phyloP scores from a whole-genome alignment of 2,888 invertebrate species.

The Anodontia alba region DNA sequence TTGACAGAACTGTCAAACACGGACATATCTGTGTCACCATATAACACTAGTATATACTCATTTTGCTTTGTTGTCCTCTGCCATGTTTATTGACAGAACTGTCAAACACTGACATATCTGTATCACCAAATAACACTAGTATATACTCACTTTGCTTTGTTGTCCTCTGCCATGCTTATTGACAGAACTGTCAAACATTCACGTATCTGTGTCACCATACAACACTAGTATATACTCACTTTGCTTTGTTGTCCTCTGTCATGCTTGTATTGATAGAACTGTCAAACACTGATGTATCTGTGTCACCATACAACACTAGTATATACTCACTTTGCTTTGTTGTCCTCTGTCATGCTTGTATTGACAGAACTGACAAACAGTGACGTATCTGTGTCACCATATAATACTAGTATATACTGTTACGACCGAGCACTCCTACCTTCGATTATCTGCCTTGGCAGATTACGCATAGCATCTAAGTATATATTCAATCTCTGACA shows the following conservation, averaged over 20 bases:
- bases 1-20: conserved; percentile 69
- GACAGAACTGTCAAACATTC: conserved; percentile 69
- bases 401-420: too few species aligned
- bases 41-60: conserved; percentile 88
- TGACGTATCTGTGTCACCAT: conserved; percentile 85
- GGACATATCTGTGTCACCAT: conserved; percentile 90
- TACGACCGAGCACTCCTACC: too few species aligned
- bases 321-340: conserved; percentile 36
- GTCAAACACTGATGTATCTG: conserved; percentile 85
- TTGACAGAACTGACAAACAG: conserved; percentile 69
- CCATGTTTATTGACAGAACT: conserved; percentile 62
- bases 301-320: too few species aligned
- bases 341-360: conserved; percentile 53
- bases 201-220: conserved; percentile 85
- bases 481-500: too few species aligned
- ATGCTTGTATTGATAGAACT: conserved; percentile 61
- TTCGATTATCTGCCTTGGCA: too few species aligned
- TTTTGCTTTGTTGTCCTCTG: conserved; percentile 52
- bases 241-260: conserved; percentile 49
- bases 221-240: too few species aligned
- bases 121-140: conserved; percentile 96
- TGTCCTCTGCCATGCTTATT: conserved; percentile 58
- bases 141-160: conserved; percentile 45
- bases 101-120: conserved; percentile 85
- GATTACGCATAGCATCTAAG: too few species aligned